Evolutionary conservation across 2,113 vertebrate genomes (phyloP), one percentile per base, ranked within the genome.

Genomic region (Microcebus tavaratra): DNA sequence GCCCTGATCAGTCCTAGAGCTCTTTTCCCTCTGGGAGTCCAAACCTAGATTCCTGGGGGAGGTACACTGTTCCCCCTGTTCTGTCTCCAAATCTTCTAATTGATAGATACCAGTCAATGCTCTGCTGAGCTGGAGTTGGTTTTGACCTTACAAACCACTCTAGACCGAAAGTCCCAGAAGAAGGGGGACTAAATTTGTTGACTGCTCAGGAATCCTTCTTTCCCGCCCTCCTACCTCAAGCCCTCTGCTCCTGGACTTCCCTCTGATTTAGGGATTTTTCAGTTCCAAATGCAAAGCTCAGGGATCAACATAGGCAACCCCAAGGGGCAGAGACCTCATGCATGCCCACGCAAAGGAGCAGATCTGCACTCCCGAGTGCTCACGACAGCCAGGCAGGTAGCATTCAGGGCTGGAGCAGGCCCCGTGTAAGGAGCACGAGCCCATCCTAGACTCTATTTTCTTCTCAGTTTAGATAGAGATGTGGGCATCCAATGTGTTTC

Each of bases 81-180:
- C 29, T 31, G 17, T 48, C 4, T 29, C 3, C 3, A 23, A 4
- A 84, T 21, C 13, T 27, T 82, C 68, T 76, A n/a, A 21, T 2
- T 17, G 25, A 55, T 70, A 50, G 55, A n/a, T 42, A 29, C 12
- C 18, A 20, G 42, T 21, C 73, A 25, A 0, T 0, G 2, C 4
- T 84, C 68, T 94, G 23, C 23, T 13, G 75, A 84, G 42, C 11
- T 12, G 39, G n/a, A 84, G 31, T 12, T 79, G 31, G 72, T 63
- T 92, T 92, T 89, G n/a, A 63, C 45, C 65, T 75, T 73, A 65
- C 11, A 76, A 63, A 72, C 31, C 12, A 27, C 36, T 81, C 17
- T 72, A 4, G 39, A n/a, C 78, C 27, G 79, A 68, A 80, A 34
- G 75, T 9, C 27, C 34, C 11, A 2, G 25, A 18, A 29, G 21